phyloP scores from a whole-genome alignment of 2,888 invertebrate species.

The Lepidocyrtinus sp. region DNA sequence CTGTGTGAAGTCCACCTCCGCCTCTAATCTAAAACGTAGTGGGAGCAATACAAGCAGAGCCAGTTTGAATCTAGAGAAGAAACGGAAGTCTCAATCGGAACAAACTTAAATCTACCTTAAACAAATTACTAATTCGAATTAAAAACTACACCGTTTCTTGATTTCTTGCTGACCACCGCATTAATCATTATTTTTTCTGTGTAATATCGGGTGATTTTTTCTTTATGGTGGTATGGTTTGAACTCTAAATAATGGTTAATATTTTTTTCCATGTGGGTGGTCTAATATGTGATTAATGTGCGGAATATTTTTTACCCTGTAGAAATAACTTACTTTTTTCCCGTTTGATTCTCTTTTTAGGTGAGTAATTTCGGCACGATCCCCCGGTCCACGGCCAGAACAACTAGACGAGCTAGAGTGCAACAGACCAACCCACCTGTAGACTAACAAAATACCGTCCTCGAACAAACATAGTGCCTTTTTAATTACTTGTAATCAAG shows the following conservation, averaged over 20 bases:
- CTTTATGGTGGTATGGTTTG: too few species aligned
- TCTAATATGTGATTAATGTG: too few species aligned
- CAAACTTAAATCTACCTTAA: too few species aligned
- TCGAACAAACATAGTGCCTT: constrained; percentile 47
- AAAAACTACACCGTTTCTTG: not conserved
- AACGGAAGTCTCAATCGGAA: constrained; percentile 47
- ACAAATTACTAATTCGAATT: too few species aligned
- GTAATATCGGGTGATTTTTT: not conserved
- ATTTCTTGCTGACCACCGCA: not conserved
- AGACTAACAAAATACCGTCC: constrained; percentile 59
- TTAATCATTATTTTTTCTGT: not conserved
- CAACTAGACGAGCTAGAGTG: constrained; percentile 34
- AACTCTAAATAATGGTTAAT: too few species aligned
- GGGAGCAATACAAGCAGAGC: constrained; percentile 56
- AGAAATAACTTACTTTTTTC: too few species aligned
- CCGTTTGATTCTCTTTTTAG: constrained; percentile 44
- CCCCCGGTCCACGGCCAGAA: constrained; percentile 53
- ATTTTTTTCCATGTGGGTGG: too few species aligned
- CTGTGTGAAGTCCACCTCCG: constrained; percentile 37
- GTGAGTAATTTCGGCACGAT: constrained; percentile 59
- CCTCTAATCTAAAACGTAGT: constrained; percentile 50
- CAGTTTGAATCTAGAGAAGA: constrained; percentile 55
- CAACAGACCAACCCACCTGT: constrained; percentile 30
- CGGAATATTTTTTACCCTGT: too few species aligned
- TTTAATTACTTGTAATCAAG: constrained; percentile 34